Evolutionary conservation across 2,113 vertebrate genomes (phyloP).

Genomic region (Mustelus asterias): DNA sequence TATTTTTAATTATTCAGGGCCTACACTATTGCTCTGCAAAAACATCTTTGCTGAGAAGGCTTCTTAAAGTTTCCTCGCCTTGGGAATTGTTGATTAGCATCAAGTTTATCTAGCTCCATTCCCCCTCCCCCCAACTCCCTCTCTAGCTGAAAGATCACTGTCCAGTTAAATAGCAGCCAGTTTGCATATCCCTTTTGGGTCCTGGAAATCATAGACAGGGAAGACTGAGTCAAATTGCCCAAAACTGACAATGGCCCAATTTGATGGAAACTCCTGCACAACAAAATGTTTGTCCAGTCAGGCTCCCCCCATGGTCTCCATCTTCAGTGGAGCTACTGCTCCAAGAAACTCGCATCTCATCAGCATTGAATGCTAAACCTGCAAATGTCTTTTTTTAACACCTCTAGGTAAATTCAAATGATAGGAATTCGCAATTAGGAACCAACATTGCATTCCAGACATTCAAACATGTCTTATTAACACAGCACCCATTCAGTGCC

Average conservation of each 20-base stretch:
- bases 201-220: background rate
- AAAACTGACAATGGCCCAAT: background rate
- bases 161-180: background rate
- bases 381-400: background rate
- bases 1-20: background rate
- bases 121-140: too few relatives aligned
- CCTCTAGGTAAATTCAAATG: background rate
- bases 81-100: background rate
- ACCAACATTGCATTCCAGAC: background rate
- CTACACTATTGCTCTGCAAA: background rate
- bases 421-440: background rate
- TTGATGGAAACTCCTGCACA: background rate
- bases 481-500: background rate
- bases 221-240: background rate
- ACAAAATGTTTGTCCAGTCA: background rate
- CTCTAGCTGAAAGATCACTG: background rate
- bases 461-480: background rate
- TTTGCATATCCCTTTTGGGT: background rate
- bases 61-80: background rate
- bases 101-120: too few relatives aligned
- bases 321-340: too few relatives aligned
- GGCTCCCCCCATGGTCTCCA: too few relatives aligned
- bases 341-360: too few relatives aligned
- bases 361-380: background rate
- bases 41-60: background rate